Conservation (phyloP, 2,888 invertebrate species). For the Cheilosia urbana region DNA sequence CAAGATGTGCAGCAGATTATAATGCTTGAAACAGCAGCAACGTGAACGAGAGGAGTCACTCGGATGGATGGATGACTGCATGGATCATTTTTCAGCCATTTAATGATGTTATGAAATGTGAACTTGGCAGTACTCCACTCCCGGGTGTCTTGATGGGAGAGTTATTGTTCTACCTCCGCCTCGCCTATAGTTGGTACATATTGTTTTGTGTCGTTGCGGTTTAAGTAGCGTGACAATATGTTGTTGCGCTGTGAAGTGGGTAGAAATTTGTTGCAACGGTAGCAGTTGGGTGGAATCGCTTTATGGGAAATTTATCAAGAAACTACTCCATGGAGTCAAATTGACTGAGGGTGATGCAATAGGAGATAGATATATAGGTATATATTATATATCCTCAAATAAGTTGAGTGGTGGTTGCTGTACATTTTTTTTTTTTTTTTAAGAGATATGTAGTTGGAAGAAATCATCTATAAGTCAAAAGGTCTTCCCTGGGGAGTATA, state of each 20-base stretch:
- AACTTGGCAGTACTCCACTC: conserved; percentile 38
- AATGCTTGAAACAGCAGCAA: neutral
- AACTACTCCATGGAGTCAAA: too few relatives aligned
- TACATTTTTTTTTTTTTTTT: too few relatives aligned
- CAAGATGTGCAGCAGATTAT: conserved; percentile 27
- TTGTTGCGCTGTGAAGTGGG: conserved; percentile 39
- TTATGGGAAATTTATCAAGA: neutral
- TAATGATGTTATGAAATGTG: conserved; percentile 59
- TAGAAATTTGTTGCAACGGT: conserved; percentile 31
- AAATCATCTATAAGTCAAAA: too few relatives aligned
- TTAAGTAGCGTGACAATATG: conserved; percentile 49
- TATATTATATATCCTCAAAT: too few relatives aligned
- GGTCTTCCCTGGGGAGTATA: too few relatives aligned
- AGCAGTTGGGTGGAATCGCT: conserved; percentile 11
- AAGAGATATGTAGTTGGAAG: too few relatives aligned
- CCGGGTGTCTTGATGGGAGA: conserved; percentile 10
- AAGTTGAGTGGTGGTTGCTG: too few relatives aligned
- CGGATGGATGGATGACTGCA: conserved; percentile 38
- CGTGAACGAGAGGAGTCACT: neutral
- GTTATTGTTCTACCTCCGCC: neutral
- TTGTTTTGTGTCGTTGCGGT: conserved; percentile 7
- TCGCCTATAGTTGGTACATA: neutral
- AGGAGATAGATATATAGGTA: too few relatives aligned
- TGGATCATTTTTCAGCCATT: conserved; percentile 46
- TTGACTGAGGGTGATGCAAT: too few relatives aligned